Percentiles rank a stretch among this genome's conserved stretches.
Evolutionary conservation across 2,113 vertebrate genomes (phyloP).

Genomic region (Xenopus borealis): DNA sequence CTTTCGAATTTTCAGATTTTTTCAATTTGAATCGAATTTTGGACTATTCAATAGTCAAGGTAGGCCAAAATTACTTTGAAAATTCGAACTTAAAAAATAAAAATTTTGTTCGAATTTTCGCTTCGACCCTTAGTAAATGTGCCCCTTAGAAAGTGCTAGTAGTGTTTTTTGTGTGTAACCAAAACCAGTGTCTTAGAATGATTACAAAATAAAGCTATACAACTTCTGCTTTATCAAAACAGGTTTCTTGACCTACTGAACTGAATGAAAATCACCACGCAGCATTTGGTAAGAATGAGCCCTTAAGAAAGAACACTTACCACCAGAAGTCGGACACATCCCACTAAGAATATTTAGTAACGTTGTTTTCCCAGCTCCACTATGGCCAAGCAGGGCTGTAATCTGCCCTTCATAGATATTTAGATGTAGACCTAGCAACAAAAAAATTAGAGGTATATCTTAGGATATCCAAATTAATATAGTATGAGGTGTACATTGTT

Average conservation of each 20-base stretch:
- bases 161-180: too few relatives aligned
- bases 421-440: slow-evolving; percentile 71
- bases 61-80: too few relatives aligned
- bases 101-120: too few relatives aligned
- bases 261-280: neutral
- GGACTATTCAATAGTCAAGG: too few relatives aligned
- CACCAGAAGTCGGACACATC: slow-evolving; percentile 73
- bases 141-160: too few relatives aligned
- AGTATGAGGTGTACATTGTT: too few relatives aligned
- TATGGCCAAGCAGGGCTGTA: slow-evolving; percentile 82
- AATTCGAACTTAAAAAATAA: too few relatives aligned
- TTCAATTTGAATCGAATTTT: too few relatives aligned
- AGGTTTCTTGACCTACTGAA: neutral
- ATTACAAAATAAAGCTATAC: neutral
- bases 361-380: slow-evolving; percentile 79
- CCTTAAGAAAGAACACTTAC: slow-evolving; percentile 48
- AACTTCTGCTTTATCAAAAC: neutral
- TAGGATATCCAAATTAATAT: too few relatives aligned
- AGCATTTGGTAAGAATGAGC: neutral
- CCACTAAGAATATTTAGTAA: slow-evolving; percentile 82
- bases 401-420: slow-evolving; percentile 86
- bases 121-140: too few relatives aligned
- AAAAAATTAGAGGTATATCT: accelerated
- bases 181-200: neutral
- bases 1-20: too few relatives aligned